A percentile compares a stretch with the other conserved stretches of the same genome.
phyloP scores from a whole-genome alignment of 2,888 invertebrate species.

The Sphaerophoria taeniata region DNA sequence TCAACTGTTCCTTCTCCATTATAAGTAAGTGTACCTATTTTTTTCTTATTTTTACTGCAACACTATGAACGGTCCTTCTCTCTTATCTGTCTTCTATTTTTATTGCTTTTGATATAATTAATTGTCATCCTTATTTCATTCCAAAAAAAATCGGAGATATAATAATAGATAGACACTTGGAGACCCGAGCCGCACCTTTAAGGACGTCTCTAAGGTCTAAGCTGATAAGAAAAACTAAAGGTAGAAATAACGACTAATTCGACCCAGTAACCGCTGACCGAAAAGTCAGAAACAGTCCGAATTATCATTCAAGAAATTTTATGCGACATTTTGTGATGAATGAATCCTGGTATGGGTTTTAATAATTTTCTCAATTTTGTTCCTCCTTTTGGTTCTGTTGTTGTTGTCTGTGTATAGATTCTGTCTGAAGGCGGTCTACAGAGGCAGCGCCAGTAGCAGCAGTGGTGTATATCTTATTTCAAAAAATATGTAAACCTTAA shows the following conservation, averaged over 20 bases:
- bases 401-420: slow-evolving; percentile 35
- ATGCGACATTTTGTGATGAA: slow-evolving; percentile 71
- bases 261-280: not conserved
- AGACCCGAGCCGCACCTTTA: slow-evolving; percentile 49
- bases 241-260: not conserved
- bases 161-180: slow-evolving; percentile 43
- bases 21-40: too few species aligned
- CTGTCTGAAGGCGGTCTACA: slow-evolving; percentile 16
- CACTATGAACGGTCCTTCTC: not conserved
- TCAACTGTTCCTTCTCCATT: too few species aligned
- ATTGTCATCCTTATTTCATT: slow-evolving; percentile 47
- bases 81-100: slow-evolving; percentile 29
- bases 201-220: slow-evolving; percentile 17
- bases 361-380: slow-evolving; percentile 30
- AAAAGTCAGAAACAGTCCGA: slow-evolving; percentile 1
- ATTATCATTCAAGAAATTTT: slow-evolving; percentile 61
- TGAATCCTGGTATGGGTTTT: slow-evolving; percentile 57
- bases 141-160: slow-evolving; percentile 20
- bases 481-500: slow-evolving; percentile 39
- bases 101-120: slow-evolving; percentile 50
- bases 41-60: too few species aligned
- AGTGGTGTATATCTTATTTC: slow-evolving; percentile 43
- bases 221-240: not conserved
- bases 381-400: not conserved
- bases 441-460: not conserved